A percentile compares a stretch with the other conserved stretches of the same genome.
phyloP scores from a whole-genome alignment of 1,140 invertebrate species.

The Eubasilissa regina region DNA sequence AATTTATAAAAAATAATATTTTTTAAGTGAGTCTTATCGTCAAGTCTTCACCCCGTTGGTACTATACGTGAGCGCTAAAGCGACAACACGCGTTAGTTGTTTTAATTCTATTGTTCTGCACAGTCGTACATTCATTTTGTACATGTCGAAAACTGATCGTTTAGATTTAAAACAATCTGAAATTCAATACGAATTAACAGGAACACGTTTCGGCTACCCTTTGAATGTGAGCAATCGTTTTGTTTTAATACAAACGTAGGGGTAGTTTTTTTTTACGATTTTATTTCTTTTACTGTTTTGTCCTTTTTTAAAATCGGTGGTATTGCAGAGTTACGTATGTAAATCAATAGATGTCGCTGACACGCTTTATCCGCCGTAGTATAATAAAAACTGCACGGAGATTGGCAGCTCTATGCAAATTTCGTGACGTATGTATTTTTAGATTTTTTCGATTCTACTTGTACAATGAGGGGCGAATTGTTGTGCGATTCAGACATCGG shows the following conservation, averaged over 20 bases:
- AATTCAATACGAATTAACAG: conserved; percentile 60
- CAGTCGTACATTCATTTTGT: no score
- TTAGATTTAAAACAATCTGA: conserved; percentile 50
- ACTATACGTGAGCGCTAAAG: no score
- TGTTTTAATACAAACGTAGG: conserved; percentile 25
- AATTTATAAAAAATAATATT: no score
- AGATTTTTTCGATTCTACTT: conserved; percentile 29
- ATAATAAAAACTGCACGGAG: conserved; percentile 4
- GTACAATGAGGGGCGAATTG: neutral
- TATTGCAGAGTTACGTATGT: conserved; percentile 36
- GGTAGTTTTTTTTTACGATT: conserved; percentile 28
- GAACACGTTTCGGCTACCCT: conserved; percentile 22
- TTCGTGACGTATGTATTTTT: conserved; percentile 50
- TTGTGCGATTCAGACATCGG: no score
- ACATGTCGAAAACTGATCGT: neutral
- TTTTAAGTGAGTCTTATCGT: no score
- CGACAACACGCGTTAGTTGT: no score
- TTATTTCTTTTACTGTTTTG: conserved; percentile 9
- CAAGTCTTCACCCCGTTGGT: no score
- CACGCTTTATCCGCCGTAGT: neutral
- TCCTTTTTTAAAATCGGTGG: conserved; percentile 43
- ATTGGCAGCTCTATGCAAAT: conserved; percentile 58
- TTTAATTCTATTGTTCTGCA: no score
- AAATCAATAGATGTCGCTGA: conserved; percentile 43
- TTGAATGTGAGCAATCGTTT: conserved; percentile 17